Evolutionary conservation across 2,888 invertebrate species (phyloP).

Genomic region (Limnephilus marmoratus): DNA sequence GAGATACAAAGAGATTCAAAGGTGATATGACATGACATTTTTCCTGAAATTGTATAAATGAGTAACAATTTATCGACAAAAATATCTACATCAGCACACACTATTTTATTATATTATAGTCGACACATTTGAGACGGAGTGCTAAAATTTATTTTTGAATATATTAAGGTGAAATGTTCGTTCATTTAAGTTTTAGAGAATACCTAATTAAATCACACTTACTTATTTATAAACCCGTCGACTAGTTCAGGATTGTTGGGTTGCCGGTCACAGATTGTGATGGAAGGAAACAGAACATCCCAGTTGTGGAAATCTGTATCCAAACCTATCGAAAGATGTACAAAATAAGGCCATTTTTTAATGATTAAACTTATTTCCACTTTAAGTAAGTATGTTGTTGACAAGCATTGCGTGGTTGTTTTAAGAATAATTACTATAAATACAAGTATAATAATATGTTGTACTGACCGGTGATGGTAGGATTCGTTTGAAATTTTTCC

Average conservation of each 20-base stretch:
- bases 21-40: no score
- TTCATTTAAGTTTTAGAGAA: no score
- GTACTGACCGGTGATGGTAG: constrained; percentile 83
- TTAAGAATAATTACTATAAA: background rate
- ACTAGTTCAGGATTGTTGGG: constrained; percentile 77
- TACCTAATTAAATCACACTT: constrained; percentile 51
- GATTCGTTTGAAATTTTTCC: constrained; percentile 91
- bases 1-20: no score
- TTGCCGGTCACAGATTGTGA: constrained; percentile 80
- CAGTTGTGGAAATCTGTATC: constrained; percentile 90
- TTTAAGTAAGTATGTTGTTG: background rate
- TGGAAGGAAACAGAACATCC: constrained; percentile 86
- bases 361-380: background rate
- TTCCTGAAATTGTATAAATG: no score
- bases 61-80: no score
- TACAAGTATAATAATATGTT: background rate
- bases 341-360: background rate
- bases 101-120: no score
- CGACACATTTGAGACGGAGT: no score
- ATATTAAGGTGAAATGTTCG: no score
- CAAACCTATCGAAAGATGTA: constrained; percentile 75
- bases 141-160: no score
- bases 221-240: constrained; percentile 74
- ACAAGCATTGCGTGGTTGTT: background rate
- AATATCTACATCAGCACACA: no score